Percentiles rank a stretch among this genome's conserved stretches.
Evolutionary conservation across 2,888 invertebrate species (phyloP).

Genomic region (Coecobrya sp.): DNA sequence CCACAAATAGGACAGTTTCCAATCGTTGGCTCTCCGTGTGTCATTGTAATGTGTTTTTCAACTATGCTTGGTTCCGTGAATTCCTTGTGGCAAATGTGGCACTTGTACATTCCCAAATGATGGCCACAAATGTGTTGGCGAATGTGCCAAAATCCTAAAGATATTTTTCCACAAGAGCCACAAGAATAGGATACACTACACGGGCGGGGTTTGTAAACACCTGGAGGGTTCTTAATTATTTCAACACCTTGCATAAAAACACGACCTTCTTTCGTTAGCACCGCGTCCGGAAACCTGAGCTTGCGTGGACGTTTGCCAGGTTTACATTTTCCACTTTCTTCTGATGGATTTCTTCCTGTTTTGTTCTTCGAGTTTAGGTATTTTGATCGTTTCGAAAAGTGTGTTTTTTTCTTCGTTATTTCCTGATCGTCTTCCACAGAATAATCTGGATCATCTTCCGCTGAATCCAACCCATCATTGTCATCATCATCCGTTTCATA

Average conservation of each 20-base stretch:
- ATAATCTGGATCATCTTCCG: conserved; percentile 42
- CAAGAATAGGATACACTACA: conserved; percentile 33
- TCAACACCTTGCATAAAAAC: conserved; percentile 71
- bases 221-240: conserved; percentile 66
- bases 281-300: conserved; percentile 53
- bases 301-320: neutral
- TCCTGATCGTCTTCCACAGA: conserved; percentile 10
- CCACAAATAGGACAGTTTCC: conserved; percentile 59
- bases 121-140: conserved; percentile 67
- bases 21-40: too few relatives aligned
- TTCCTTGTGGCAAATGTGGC: conserved; percentile 54
- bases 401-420: too few relatives aligned
- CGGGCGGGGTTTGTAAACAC: neutral
- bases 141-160: conserved; percentile 39
- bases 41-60: conserved; percentile 29
- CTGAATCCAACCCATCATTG: neutral
- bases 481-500: neutral
- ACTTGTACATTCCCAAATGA: conserved; percentile 71
- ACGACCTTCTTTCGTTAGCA: conserved; percentile 60
- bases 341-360: too few relatives aligned
- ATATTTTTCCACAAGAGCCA: conserved; percentile 57
- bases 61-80: neutral
- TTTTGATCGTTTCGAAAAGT: too few relatives aligned
- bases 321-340: neutral
- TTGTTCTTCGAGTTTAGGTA: too few relatives aligned